These are phyloP conservation scores for Scaptomyza cyrtandrae DNA, from an alignment of 2,888 invertebrate species.

Conservation along the genomic window DNA sequence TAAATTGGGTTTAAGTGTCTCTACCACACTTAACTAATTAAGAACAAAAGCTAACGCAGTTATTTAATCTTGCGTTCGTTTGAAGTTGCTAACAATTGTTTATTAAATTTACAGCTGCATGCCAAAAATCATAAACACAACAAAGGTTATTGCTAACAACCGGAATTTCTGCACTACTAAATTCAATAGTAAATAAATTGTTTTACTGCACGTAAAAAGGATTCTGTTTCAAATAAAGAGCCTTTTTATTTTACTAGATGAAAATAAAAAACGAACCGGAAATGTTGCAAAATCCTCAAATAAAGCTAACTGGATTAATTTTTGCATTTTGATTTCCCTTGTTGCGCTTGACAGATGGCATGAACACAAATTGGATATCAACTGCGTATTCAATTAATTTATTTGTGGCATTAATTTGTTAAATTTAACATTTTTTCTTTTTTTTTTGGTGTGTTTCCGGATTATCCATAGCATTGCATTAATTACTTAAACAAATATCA, in stretches of 20 bases:
- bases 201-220: background rate
- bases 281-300: constrained; percentile 4
- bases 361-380: constrained; percentile 18
- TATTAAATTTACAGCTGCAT: background rate
- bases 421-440: constrained; percentile 15
- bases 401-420: constrained; percentile 12
- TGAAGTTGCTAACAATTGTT: background rate
- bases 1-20: constrained; percentile 20
- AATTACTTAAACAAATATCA: constrained; percentile 43
- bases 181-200: background rate
- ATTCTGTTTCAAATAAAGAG: background rate
- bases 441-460: background rate
- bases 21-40: no score
- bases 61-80: background rate
- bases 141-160: background rate
- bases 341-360: constrained; percentile 1
- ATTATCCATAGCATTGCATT: constrained; percentile 29
- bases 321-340: background rate
- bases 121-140: background rate
- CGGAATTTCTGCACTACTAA: background rate
- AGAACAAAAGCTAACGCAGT: background rate
- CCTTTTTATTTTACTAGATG: background rate
- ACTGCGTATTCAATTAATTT: constrained; percentile 1
- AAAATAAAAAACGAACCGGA: background rate
- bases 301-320: background rate